Conservation (phyloP, 1,140 invertebrate genomes). For the Caenorhabditis latens region DNA sequence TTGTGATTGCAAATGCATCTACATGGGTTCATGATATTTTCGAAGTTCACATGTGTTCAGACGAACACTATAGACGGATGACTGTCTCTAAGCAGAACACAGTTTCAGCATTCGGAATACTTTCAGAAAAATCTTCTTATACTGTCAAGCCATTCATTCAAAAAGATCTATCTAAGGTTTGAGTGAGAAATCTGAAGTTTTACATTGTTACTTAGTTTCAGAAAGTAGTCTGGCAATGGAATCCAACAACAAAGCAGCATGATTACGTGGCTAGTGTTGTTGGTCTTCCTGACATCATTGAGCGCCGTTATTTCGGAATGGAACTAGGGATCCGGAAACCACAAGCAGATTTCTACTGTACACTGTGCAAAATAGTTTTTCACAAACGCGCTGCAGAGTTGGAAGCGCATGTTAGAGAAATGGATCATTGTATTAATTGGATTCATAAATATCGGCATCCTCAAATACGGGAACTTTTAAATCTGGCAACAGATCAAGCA, state of each 20-base stretch:
- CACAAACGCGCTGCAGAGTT: background rate
- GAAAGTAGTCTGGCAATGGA: slow-evolving; percentile 32
- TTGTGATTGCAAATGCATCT: background rate
- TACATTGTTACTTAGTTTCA: background rate
- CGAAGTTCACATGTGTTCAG: background rate
- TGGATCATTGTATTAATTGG: slow-evolving; percentile 33
- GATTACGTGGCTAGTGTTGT: slow-evolving; percentile 13
- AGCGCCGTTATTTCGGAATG: slow-evolving; percentile 19
- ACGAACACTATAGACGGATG: background rate
- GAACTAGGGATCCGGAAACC: background rate
- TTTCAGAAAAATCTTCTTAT: background rate
- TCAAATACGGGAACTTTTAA: background rate
- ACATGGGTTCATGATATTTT: slow-evolving; percentile 19
- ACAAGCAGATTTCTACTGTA: slow-evolving; percentile 19
- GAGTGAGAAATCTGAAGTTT: background rate
- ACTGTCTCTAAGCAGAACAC: background rate
- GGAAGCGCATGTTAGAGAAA: slow-evolving; percentile 1
- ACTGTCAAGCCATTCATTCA: slow-evolving; percentile 16
- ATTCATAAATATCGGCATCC: slow-evolving; percentile 1
- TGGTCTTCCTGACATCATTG: slow-evolving; percentile 5
- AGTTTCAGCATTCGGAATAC: slow-evolving; percentile 28
- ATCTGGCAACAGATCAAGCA: background rate
- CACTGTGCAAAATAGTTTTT: background rate
- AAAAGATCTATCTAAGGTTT: background rate
- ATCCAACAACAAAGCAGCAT: background rate